Base-by-base conservation (phyloP, 2,113 vertebrate genomes). In the Tupaia chinensis region DNA sequence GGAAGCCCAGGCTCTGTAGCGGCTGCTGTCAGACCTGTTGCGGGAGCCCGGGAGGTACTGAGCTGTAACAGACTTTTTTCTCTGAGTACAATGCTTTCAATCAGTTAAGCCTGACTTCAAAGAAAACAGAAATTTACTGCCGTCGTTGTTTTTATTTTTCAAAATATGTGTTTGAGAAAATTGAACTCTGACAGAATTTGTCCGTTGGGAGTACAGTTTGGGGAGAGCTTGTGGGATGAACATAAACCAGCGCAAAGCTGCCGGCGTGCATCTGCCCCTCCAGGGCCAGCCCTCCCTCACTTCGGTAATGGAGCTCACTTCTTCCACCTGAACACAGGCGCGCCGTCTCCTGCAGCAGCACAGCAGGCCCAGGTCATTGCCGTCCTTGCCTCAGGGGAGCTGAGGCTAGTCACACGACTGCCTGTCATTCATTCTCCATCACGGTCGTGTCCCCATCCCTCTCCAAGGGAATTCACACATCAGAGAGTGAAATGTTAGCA, bases 1-100 rank as follows among this genome's bases (percentile, higher is more conserved):
- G 94, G 98, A 99, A 98, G 98, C 98, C 87, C 97, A 77, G 84
- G 95, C 98, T 98, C 98, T 98, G 97, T 98, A 98, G 98, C 98
- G 97, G 97, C 98, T 96, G 97, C 98, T 97, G 98, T 98, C 98
- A 99, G 97, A 98, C 98, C 98, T 99, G 98, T 98, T 99, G 98
- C 97, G 88, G 97, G 98, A 98, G 96, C 95, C 98, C 97, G 96
- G 96, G 97, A 98, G 98, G 98, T 97, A 98, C 96, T 98, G 98
- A 97, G 97, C 98, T 99, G 98, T 98, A 98, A 98, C 98, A 98
- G 97, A 97, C 97, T 97, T 97, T 95, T 97, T 98, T 98, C 96
- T 94, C 80, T 94, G 96, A 97, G 95, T 95, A 98, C 98, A 98
- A 93, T 98, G 98, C 98, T 98, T 97, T 97, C 95, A 98, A 97